Conservation (phyloP, 2,888 invertebrate species). For the Andrena marginata region DNA sequence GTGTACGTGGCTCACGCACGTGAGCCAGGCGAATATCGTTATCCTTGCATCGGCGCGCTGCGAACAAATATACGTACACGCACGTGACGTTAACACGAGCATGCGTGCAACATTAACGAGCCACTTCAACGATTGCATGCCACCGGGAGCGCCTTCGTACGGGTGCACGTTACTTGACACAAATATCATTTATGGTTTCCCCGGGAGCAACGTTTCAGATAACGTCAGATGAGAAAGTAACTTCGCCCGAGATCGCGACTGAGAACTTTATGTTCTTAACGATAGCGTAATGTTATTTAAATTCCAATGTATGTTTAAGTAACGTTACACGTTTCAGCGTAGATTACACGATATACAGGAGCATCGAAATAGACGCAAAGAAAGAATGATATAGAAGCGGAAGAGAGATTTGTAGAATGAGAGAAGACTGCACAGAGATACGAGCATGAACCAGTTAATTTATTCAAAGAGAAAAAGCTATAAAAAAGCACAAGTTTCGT, state of each 20-base stretch:
- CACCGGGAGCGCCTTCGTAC: background rate
- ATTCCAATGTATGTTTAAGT: background rate
- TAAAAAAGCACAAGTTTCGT: no score
- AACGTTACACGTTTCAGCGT: background rate
- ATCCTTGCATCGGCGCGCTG: constrained; percentile 1
- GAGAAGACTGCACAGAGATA: background rate
- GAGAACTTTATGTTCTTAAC: background rate
- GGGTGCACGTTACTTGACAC: background rate
- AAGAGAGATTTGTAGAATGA: background rate
- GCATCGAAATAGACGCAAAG: background rate
- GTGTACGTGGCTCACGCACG: constrained; percentile 13
- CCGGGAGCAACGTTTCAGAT: background rate
- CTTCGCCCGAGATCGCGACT: background rate
- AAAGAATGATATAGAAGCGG: background rate
- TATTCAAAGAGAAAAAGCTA: no score
- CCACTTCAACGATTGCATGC: constrained; percentile 32
- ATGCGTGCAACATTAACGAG: constrained; percentile 38
- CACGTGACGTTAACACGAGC: constrained; percentile 25
- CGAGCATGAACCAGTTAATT: no score
- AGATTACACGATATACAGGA: background rate
- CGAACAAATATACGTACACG: constrained; percentile 6
- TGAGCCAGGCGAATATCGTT: constrained; percentile 34
- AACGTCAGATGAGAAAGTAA: constrained; percentile 21
- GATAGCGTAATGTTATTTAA: constrained; percentile 5
- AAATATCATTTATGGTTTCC: constrained; percentile 12